Percentiles rank a stretch among this genome's conserved stretches.
Conservation (phyloP, 2,888 invertebrate genomes). For the Leucoma salicis region DNA sequence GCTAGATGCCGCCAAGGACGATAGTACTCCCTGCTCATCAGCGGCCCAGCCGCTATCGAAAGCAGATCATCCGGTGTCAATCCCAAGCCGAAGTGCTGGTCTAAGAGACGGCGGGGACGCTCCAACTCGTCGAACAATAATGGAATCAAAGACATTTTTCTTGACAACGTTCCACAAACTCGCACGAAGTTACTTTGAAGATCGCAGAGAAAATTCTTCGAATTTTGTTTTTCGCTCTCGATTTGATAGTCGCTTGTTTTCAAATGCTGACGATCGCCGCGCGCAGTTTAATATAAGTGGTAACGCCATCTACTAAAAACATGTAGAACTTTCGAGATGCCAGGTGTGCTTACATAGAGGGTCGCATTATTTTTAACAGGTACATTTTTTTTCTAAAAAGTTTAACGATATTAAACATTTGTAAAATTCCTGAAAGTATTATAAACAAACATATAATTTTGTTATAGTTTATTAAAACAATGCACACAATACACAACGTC, state of each 20-base stretch:
- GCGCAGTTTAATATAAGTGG: constrained; percentile 42
- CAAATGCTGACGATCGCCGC: background rate
- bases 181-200: background rate
- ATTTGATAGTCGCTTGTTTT: background rate
- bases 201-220: background rate
- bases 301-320: constrained; percentile 36
- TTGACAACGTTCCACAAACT: background rate
- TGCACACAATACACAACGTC: no score
- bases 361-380: constrained; percentile 13
- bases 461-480: no score
- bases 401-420: no score
- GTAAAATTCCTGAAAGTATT: no score
- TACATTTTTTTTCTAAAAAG: no score
- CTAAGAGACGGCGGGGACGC: constrained; percentile 69
- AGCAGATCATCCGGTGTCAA: constrained; percentile 75
- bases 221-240: background rate
- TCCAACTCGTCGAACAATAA: constrained; percentile 65
- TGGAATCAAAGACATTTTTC: constrained; percentile 75
- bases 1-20: constrained; percentile 72
- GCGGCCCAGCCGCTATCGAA: constrained; percentile 41
- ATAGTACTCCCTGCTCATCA: constrained; percentile 58
- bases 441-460: no score
- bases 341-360: constrained; percentile 37
- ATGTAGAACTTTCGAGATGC: constrained; percentile 51
- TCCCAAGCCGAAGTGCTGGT: constrained; percentile 80